phyloP scores from a whole-genome alignment of 2,113 vertebrate species.

The Cynoglossus semilaevis region DNA sequence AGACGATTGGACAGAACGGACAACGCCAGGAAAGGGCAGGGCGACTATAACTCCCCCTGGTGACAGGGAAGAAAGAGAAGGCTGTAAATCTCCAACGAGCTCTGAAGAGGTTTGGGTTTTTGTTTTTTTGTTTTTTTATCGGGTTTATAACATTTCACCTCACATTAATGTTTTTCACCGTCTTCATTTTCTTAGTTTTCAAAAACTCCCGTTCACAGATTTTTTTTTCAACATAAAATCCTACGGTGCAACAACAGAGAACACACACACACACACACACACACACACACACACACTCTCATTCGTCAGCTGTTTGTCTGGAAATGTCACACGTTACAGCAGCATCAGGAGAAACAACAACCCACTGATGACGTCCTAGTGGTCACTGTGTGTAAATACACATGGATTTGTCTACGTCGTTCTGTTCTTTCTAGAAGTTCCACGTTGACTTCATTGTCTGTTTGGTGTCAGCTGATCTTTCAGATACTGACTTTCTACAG shows the following conservation, averaged over 20 bases:
- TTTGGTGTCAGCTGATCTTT: no score
- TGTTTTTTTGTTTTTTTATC: slow-evolving; percentile 39
- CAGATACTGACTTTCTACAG: no score
- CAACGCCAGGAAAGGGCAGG: slow-evolving; percentile 37
- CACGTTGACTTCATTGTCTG: no score
- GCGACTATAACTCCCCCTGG: slow-evolving; percentile 26
- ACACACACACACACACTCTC: slow-evolving; percentile 38
- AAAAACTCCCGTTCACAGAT: background rate
- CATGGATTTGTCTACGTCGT: no score
- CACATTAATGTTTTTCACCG: background rate
- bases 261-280: background rate
- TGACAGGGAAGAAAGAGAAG: slow-evolving; percentile 29
- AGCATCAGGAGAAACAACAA: slow-evolving; percentile 1
- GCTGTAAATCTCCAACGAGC: slow-evolving; percentile 25
- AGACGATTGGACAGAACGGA: slow-evolving; percentile 35
- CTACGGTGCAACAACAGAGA: background rate
- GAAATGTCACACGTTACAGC: slow-evolving; percentile 44
- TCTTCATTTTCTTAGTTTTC: no score
- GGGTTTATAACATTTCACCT: slow-evolving; percentile 32
- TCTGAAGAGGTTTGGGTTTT: slow-evolving; percentile 5
- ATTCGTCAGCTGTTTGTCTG: slow-evolving; percentile 61
- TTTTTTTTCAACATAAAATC: slow-evolving; percentile 3
- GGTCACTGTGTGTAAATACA: no score
- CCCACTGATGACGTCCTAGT: no score
- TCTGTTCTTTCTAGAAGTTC: no score